phyloP scores from a whole-genome alignment of 2,797 vertebrate genomes.

The Varecia variegata region DNA sequence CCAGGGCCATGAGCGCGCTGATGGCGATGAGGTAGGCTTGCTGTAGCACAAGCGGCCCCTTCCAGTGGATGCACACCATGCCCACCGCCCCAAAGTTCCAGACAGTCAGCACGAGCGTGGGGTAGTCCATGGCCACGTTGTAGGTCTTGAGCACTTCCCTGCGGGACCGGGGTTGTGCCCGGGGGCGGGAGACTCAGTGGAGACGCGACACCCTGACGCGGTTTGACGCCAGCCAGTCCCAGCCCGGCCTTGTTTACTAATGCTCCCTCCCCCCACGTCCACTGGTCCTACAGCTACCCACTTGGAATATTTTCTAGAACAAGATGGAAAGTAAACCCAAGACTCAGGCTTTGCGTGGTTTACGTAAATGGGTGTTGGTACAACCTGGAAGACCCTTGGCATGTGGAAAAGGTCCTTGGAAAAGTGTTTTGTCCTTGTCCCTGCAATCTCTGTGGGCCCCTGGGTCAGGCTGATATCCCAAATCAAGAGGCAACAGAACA shows the following conservation, averaged over 20 bases:
- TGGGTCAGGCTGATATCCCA: background rate
- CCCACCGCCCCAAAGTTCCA: slow-evolving; percentile 98
- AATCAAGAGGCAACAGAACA: background rate
- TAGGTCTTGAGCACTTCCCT: slow-evolving; percentile 96
- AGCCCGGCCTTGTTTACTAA: background rate
- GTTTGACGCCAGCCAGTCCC: background rate
- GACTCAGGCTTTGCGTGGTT: rapidly evolving
- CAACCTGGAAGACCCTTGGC: background rate
- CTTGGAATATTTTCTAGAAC: background rate
- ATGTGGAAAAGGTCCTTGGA: rapidly evolving
- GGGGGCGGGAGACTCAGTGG: background rate
- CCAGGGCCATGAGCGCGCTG: slow-evolving; percentile 96
- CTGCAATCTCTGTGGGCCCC: background rate
- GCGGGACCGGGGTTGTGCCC: background rate
- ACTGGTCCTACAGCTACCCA: background rate
- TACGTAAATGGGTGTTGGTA: rapidly evolving
- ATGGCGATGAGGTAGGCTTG: slow-evolving; percentile 97
- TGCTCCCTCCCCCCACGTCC: rapidly evolving
- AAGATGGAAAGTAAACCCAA: rapidly evolving
- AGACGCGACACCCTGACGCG: background rate
- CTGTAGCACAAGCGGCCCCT: slow-evolving; percentile 94
- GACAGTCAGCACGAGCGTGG: slow-evolving; percentile 91
- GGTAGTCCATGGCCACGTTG: slow-evolving; percentile 96
- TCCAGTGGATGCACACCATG: slow-evolving; percentile 99
- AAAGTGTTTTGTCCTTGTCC: too few species aligned